A percentile compares a stretch with the other conserved stretches of the same genome.
Evolutionary conservation across 2,888 invertebrate genomes (phyloP).

Genomic region (Liposcelis brunnea): DNA sequence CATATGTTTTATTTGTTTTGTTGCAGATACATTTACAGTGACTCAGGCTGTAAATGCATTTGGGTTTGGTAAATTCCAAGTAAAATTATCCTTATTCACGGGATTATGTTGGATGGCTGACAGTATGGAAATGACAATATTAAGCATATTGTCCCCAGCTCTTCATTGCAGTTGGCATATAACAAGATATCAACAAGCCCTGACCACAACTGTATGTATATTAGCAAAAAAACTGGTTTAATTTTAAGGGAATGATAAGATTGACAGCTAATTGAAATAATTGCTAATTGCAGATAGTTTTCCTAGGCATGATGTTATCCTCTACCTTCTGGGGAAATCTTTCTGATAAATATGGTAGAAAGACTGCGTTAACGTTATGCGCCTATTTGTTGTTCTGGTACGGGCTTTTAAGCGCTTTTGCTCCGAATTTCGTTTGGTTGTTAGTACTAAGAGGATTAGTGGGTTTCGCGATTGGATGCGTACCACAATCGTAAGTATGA

Average conservation of each 20-base stretch:
- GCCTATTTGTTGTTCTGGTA: conserved; percentile 82
- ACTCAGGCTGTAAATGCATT: conserved; percentile 73
- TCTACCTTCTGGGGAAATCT: conserved; percentile 92
- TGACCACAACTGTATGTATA: conserved; percentile 63
- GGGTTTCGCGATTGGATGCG: conserved; percentile 92
- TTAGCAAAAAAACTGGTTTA: neutral
- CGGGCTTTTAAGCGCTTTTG: conserved; percentile 74
- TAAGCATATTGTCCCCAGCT: conserved; percentile 84
- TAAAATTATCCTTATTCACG: conserved; percentile 66
- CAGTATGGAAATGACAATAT: conserved; percentile 96
- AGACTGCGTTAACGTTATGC: conserved; percentile 78
- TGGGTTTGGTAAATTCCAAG: conserved; percentile 81
- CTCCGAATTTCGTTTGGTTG: conserved; percentile 83
- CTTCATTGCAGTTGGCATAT: conserved; percentile 91
- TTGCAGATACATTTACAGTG: conserved; percentile 66
- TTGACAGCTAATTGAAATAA: neutral
- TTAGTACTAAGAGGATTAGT: conserved; percentile 79
- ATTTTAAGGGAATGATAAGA: neutral
- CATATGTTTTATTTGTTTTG: neutral
- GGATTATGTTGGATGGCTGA: conserved; percentile 93
- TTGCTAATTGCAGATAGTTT: conserved; percentile 42
- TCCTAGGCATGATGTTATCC: conserved; percentile 93
- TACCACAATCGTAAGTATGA: conserved; percentile 81
- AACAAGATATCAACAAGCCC: conserved; percentile 74
- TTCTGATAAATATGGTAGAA: conserved; percentile 82